These are phyloP conservation scores for Drosophila nr. fundita DNA, from an alignment of 2,888 invertebrate genomes.

Conservation along the genomic window DNA sequence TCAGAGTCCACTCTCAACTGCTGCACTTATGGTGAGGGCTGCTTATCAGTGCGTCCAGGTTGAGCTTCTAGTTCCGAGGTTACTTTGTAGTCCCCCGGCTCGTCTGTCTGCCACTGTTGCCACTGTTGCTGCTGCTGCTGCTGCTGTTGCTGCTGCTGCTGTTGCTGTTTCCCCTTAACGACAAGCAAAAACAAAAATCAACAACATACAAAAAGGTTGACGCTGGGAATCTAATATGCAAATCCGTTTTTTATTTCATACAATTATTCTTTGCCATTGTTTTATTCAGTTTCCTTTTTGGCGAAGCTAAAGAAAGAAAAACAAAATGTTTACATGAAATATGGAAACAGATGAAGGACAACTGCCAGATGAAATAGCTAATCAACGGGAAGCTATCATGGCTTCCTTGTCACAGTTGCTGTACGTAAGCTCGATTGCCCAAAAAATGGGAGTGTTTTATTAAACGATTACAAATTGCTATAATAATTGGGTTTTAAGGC, in stretches of 20 bases:
- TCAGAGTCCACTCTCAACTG: conserved; percentile 66
- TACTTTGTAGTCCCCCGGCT: conserved; percentile 56
- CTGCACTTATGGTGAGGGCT: conserved; percentile 54
- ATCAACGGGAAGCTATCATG: conserved; percentile 14
- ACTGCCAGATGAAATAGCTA: conserved; percentile 22
- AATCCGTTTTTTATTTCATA: conserved; percentile 82
- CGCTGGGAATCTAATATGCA: conserved; percentile 76
- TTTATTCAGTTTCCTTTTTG: conserved; percentile 16
- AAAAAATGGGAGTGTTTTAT: background rate
- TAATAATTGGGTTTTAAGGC: background rate
- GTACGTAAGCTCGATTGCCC: background rate
- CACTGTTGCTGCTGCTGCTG: conserved; percentile 2
- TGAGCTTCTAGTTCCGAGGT: conserved; percentile 31
- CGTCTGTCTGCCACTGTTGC: conserved; percentile 62
- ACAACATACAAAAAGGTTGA: conserved; percentile 70
- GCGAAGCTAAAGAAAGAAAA: conserved; percentile 23
- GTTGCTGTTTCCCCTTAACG: conserved; percentile 48
- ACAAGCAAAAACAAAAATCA: conserved; percentile 70
- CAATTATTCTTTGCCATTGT: conserved; percentile 80
- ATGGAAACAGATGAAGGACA: conserved; percentile 6
- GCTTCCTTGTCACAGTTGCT: background rate
- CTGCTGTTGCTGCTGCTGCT: conserved; percentile 5
- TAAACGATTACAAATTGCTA: conserved; percentile 16
- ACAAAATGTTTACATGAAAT: conserved; percentile 27
- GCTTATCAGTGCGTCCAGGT: conserved; percentile 56